These are phyloP conservation scores for Drosophila helvetica DNA, from an alignment of 2,888 invertebrate species.

Conservation along the genomic window DNA sequence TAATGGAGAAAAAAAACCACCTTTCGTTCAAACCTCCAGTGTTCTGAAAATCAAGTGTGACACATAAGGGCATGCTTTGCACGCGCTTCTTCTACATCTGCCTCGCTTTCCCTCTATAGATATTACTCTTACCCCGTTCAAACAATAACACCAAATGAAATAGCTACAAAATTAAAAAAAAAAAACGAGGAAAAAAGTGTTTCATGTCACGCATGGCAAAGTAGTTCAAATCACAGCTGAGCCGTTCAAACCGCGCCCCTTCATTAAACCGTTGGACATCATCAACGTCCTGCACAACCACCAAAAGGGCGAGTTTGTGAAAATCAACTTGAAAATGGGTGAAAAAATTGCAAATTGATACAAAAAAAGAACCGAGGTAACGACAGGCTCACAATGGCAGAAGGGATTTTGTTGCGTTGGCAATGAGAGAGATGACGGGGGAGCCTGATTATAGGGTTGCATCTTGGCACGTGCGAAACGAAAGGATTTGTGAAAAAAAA, in stretches of 20 bases:
- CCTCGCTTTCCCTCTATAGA: constrained; percentile 36
- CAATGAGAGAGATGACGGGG: constrained; percentile 62
- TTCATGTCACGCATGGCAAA: constrained; percentile 68
- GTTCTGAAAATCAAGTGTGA: constrained; percentile 74
- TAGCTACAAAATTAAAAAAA: constrained; percentile 46
- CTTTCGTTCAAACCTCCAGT: constrained; percentile 5
- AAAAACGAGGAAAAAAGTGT: constrained; percentile 50
- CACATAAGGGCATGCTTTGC: constrained; percentile 66
- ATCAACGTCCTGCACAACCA: constrained; percentile 58
- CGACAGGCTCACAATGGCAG: constrained; percentile 69
- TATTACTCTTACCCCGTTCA: constrained; percentile 48
- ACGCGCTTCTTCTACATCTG: constrained; percentile 23
- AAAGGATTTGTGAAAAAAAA: constrained; percentile 66
- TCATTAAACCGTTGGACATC: constrained; percentile 63
- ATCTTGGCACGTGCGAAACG: constrained; percentile 68
- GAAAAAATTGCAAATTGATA: constrained; percentile 73
- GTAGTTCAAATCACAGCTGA: constrained; percentile 59
- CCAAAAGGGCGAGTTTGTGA: constrained; percentile 44
- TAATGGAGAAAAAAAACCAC: too few relatives aligned
- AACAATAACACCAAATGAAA: constrained; percentile 50
- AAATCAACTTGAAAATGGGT: constrained; percentile 78
- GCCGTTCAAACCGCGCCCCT: constrained; percentile 60
- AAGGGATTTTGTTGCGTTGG: constrained; percentile 56
- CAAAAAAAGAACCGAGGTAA: constrained; percentile 62
- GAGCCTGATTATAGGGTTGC: constrained; percentile 80